These are phyloP conservation scores for Gortyna flavago DNA, from an alignment of 2,888 invertebrate species.

Conservation along the genomic window DNA sequence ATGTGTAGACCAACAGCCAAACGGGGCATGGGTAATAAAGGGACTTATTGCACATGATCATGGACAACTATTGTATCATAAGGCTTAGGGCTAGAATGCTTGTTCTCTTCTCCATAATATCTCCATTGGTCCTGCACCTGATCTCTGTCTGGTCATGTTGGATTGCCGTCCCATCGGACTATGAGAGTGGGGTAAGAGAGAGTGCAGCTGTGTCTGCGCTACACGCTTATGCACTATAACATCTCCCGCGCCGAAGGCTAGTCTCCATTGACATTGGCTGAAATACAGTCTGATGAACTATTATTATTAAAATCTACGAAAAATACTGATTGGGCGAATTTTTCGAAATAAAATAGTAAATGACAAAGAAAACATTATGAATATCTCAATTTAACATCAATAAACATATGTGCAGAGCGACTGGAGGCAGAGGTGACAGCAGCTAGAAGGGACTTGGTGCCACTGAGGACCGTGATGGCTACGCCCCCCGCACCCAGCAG, in stretches of 20 bases:
- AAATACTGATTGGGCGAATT: neutral
- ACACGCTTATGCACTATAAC: too few relatives aligned
- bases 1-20: neutral
- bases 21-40: neutral
- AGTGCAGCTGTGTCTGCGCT: too few relatives aligned
- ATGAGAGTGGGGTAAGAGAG: too few relatives aligned
- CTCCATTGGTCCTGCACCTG: too few relatives aligned
- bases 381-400: neutral
- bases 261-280: too few relatives aligned
- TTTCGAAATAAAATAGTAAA: neutral
- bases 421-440: constrained; percentile 83
- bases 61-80: neutral
- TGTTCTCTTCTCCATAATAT: neutral
- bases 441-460: constrained; percentile 76
- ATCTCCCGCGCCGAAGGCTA: too few relatives aligned
- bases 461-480: constrained; percentile 79
- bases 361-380: neutral
- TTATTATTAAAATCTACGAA: neutral
- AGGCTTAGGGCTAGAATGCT: neutral
- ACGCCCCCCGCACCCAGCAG: constrained; percentile 72
- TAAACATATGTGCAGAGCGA: constrained; percentile 74
- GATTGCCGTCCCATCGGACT: too few relatives aligned
- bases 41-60: neutral
- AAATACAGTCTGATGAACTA: too few relatives aligned
- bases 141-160: too few relatives aligned